phyloP scores from a whole-genome alignment of 53 echinoderm and acorn worm genomes.

The Glandiceps talaboti region DNA sequence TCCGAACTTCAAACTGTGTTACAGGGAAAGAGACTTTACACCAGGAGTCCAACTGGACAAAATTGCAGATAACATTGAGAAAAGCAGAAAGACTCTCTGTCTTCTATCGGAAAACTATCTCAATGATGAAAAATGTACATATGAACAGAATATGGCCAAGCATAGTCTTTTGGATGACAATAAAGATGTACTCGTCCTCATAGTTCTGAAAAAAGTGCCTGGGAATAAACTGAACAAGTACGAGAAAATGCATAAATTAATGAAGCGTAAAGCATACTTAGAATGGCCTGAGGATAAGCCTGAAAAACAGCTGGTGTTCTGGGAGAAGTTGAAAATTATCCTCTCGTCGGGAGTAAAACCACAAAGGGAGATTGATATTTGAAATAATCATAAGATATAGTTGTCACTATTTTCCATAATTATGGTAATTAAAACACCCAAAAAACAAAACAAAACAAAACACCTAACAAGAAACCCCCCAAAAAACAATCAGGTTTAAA shows the following conservation, averaged over 20 bases:
- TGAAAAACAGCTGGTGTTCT: constrained; percentile 20
- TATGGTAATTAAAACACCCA: too few species aligned
- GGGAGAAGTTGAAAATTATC: constrained; percentile 29
- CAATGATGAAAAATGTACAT: constrained; percentile 21
- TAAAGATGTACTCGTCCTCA: constrained; percentile 47
- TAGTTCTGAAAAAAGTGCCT: constrained; percentile 52
- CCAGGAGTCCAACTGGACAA: constrained; percentile 48
- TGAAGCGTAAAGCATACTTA: constrained; percentile 66
- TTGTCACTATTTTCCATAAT: too few species aligned
- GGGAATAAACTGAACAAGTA: constrained; percentile 49
- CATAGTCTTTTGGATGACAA: constrained; percentile 45
- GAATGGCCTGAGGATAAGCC: constrained; percentile 43
- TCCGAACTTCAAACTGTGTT: constrained; percentile 30
- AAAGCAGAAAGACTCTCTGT: constrained; percentile 63
- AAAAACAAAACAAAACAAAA: too few species aligned
- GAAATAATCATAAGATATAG: too few species aligned
- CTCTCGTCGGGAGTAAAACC: neutral
- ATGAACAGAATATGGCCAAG: constrained; percentile 63
- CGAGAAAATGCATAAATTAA: constrained; percentile 45
- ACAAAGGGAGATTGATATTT: neutral
- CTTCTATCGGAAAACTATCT: constrained; percentile 48
- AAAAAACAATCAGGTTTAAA: too few species aligned
- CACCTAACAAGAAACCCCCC: too few species aligned
- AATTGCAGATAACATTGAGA: constrained; percentile 45
- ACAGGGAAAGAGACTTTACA: constrained; percentile 48